Evolutionary conservation across 2,113 vertebrate genomes (phyloP), one percentile per base, ranked within the genome.

Genomic region (Phyllostomus hastatus): DNA sequence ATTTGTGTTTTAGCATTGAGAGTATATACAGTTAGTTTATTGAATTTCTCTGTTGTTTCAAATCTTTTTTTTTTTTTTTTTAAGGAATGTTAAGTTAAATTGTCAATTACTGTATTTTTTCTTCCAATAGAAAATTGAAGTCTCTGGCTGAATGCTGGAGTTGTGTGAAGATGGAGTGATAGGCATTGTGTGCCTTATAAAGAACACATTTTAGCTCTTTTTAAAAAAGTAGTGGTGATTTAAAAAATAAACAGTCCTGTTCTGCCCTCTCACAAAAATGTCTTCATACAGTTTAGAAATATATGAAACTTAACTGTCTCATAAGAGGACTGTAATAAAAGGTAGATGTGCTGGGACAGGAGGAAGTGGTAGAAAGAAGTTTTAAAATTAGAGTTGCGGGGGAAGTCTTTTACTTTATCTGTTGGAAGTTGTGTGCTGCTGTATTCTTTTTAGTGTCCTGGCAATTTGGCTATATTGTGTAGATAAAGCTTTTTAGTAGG

Each of bases 101-200:
- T 94, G 10, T 95, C 69, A 35, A 26, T 96, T 93, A 69, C 80
- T 95, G 33, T 88, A 70, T 94, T 91, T 86, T 94, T 78, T 97
- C n/a, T 73, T 95, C 11, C 93, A 91, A 83, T 81, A 96, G 85
- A 91, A 95, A 89, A 69, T 81, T 96, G 89, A 95, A 92, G 75
- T 97, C 35, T 91, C 87, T 96, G 80, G 87, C 75, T 94, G 76
- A 96, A 95, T 57, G 70, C 33, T 97, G 82, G 83, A 96, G 93
- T 95, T 97, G 57, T 95, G 24, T 91, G 73, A 90, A 89, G 90
- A 88, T 83, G 76, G 78, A 79, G 72, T 67, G 64, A 85, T 83
- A 84, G 88, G 81, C 19, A 94, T 78, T 82, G 22, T 82, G 72
- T 95, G 81, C 93, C 69, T 80, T 93, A 72, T 43, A 61, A 75